Evolutionary conservation across 1,140 invertebrate species (phyloP).

Genomic region (Medauroidea extradentata): DNA sequence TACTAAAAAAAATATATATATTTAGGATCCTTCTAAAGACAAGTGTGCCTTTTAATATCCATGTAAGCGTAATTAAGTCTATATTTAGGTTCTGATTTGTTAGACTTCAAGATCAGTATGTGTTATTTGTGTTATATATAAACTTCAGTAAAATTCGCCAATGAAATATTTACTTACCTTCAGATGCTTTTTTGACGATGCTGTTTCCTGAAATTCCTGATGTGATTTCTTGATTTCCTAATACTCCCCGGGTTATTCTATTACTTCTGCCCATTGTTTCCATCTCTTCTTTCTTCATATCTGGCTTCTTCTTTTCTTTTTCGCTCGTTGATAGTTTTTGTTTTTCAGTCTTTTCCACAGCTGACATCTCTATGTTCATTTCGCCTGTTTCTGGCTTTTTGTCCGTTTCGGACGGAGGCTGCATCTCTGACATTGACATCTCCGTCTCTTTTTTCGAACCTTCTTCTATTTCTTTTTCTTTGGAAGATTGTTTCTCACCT

Average conservation of each 20-base stretch:
- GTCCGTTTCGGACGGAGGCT: neutral
- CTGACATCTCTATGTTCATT: neutral
- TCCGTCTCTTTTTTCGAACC: neutral
- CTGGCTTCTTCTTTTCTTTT: slow-evolving; percentile 48
- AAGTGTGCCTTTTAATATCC: too few relatives aligned
- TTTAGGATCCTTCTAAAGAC: too few relatives aligned
- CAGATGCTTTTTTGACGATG: slow-evolving; percentile 42
- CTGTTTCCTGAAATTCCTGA: slow-evolving; percentile 47
- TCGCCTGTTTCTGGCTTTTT: neutral
- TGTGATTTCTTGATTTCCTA: slow-evolving; percentile 10
- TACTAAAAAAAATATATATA: too few relatives aligned
- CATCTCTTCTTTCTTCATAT: slow-evolving; percentile 36
- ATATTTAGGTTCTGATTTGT: too few relatives aligned
- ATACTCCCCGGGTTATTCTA: slow-evolving; percentile 19
- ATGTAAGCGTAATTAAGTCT: too few relatives aligned
- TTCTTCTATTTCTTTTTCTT: slow-evolving; percentile 19
- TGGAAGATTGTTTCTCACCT: slow-evolving; percentile 35
- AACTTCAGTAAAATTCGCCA: too few relatives aligned
- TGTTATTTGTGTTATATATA: too few relatives aligned
- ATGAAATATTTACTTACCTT: slow-evolving; percentile 40
- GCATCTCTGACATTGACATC: neutral
- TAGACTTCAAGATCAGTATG: too few relatives aligned
- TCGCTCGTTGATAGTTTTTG: slow-evolving; percentile 28
- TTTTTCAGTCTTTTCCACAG: neutral
- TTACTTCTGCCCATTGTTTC: neutral